These are phyloP conservation scores for Fissipunctia ypsillon DNA, from an alignment of 2,888 invertebrate genomes.

Conservation along the genomic window DNA sequence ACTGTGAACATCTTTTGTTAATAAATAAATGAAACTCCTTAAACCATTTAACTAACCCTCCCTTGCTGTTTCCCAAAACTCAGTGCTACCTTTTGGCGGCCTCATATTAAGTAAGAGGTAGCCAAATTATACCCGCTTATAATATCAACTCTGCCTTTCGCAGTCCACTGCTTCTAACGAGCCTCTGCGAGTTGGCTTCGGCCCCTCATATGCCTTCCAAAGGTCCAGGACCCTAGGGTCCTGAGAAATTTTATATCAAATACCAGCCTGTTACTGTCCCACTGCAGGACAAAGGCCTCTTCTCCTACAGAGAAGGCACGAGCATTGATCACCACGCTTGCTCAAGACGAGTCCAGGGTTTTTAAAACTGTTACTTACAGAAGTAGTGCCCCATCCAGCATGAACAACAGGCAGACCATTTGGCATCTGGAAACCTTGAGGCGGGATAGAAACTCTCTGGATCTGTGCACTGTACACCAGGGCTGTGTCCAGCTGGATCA, in stretches of 20 bases:
- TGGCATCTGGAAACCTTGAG: conserved; percentile 52
- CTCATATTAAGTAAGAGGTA: no score
- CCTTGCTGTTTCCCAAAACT: background rate
- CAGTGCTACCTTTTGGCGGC: background rate
- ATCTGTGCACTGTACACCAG: conserved; percentile 58
- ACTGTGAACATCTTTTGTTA: no score
- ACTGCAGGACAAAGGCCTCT: background rate
- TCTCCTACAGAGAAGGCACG: no score
- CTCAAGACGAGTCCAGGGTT: no score
- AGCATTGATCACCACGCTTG: background rate
- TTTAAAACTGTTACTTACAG: conserved; percentile 59
- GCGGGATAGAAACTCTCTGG: conserved; percentile 53
- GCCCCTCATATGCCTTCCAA: no score
- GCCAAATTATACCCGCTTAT: background rate
- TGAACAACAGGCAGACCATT: conserved; percentile 67
- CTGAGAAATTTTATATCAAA: no score
- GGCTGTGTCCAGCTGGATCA: conserved; percentile 59
- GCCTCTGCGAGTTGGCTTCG: no score
- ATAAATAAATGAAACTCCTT: no score
- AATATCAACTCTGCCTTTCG: no score
- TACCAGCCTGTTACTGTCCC: background rate
- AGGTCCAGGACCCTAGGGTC: no score
- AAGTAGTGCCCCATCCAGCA: conserved; percentile 72
- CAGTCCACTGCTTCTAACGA: no score
- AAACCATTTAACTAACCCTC: background rate